phyloP scores from a whole-genome alignment of 2,113 vertebrate genomes.

The Natator depressus region DNA sequence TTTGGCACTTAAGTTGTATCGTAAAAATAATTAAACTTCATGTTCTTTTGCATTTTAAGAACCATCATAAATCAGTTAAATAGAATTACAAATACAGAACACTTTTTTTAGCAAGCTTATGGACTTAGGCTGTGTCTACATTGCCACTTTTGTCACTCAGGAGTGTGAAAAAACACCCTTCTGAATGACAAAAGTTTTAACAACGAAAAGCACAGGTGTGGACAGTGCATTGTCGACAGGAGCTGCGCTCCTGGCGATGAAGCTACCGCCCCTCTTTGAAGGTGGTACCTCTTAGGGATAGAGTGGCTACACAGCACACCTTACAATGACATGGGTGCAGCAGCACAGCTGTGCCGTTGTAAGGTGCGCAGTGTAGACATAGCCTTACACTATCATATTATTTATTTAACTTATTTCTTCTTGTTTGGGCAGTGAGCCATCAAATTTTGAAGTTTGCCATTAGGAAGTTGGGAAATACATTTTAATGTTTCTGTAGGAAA shows the following conservation, averaged over 20 bases:
- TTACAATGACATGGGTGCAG: no score
- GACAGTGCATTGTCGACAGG: no score
- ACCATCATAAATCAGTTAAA: background rate
- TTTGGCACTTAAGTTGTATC: background rate
- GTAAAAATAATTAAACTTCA: background rate
- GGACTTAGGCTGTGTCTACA: background rate
- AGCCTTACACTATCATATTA: background rate
- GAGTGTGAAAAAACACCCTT: no score
- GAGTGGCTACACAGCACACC: no score
- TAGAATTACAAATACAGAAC: background rate
- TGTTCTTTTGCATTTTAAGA: background rate
- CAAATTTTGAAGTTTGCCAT: background rate
- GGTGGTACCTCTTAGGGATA: no score
- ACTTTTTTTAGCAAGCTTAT: background rate
- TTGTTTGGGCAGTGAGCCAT: background rate
- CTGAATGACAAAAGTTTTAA: no score
- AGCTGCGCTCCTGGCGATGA: no score
- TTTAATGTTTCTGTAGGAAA: background rate
- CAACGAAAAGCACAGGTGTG: no score
- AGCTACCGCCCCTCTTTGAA: no score
- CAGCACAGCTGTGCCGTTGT: no score
- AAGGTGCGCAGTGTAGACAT: no score
- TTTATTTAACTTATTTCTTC: background rate
- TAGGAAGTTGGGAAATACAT: accelerated
- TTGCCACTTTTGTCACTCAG: no score